Evolutionary conservation across 2,113 vertebrate species (phyloP).

Genomic region (Corvus cornix): DNA sequence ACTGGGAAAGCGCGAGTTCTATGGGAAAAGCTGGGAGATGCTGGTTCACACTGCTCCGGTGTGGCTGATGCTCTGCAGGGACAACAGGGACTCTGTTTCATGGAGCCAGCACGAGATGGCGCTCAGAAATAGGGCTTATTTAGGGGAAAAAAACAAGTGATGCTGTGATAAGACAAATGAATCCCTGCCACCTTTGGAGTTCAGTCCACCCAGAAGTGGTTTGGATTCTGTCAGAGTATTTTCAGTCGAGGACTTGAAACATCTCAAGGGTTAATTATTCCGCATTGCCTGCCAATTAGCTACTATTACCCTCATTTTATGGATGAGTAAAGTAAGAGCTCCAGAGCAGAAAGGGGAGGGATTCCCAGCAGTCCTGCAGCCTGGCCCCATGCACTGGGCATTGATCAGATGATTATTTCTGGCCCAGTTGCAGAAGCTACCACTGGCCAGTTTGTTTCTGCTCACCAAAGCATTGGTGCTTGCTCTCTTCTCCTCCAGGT

Average conservation of each 20-base stretch:
- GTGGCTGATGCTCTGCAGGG: not conserved
- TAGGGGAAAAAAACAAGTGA: not conserved
- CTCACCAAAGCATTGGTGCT: not conserved
- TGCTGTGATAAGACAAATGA: not conserved
- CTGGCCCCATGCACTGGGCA: not conserved
- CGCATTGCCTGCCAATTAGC: not conserved
- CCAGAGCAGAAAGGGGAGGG: not conserved
- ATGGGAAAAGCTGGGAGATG: not conserved
- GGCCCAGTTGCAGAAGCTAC: not conserved
- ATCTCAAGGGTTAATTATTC: conserved; percentile 9
- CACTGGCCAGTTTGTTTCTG: not conserved
- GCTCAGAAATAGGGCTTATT: conserved; percentile 47
- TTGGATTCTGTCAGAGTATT: not conserved
- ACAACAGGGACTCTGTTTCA: not conserved
- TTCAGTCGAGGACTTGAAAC: not conserved
- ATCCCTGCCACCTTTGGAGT: not conserved
- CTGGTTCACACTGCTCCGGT: rapidly evolving
- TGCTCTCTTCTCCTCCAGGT: not conserved
- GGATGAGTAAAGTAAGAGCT: conserved; percentile 52
- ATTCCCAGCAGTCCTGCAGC: conserved; percentile 10
- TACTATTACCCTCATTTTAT: conserved; percentile 53
- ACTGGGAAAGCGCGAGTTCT: not conserved
- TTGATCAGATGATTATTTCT: not conserved
- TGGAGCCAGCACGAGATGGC: conserved; percentile 55
- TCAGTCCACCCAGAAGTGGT: not conserved